Conservation (phyloP, 2,113 vertebrate species). For the Eudyptes chrysolophus region DNA sequence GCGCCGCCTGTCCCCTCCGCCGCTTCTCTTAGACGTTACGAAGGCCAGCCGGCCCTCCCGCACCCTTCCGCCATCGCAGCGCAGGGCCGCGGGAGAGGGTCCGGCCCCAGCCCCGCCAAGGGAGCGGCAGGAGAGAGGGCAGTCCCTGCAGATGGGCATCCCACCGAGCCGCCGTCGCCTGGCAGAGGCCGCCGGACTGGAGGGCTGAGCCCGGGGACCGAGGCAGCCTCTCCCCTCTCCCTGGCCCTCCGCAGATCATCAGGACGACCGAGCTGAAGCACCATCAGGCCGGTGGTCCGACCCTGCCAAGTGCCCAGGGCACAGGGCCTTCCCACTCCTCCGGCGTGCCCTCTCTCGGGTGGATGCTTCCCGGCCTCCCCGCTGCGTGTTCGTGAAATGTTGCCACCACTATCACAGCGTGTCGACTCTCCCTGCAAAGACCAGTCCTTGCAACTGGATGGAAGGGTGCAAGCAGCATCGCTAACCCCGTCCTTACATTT, state of each 20-base stretch:
- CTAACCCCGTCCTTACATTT: background rate
- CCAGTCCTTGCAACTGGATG: background rate
- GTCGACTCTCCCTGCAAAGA: background rate
- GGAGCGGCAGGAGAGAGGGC: background rate
- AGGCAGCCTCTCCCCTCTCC: background rate
- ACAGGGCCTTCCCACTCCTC: background rate
- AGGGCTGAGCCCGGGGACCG: background rate
- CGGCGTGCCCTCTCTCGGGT: background rate
- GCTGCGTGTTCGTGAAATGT: fast-evolving
- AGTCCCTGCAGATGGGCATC: background rate
- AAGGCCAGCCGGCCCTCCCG: background rate
- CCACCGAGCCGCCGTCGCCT: background rate
- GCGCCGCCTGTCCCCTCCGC: background rate
- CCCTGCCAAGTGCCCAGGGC: too few species aligned
- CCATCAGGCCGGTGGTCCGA: too few species aligned
- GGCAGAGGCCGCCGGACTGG: background rate
- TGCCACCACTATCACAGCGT: background rate
- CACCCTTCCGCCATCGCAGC: background rate
- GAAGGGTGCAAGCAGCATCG: background rate
- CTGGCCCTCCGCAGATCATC: background rate
- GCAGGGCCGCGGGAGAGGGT: background rate
- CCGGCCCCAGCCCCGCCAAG: too few species aligned
- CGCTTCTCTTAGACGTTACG: background rate
- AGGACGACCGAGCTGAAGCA: background rate
- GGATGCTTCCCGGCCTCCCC: background rate